phyloP scores from a whole-genome alignment of 2,797 vertebrate genomes.

The Gastrophryne carolinensis region DNA sequence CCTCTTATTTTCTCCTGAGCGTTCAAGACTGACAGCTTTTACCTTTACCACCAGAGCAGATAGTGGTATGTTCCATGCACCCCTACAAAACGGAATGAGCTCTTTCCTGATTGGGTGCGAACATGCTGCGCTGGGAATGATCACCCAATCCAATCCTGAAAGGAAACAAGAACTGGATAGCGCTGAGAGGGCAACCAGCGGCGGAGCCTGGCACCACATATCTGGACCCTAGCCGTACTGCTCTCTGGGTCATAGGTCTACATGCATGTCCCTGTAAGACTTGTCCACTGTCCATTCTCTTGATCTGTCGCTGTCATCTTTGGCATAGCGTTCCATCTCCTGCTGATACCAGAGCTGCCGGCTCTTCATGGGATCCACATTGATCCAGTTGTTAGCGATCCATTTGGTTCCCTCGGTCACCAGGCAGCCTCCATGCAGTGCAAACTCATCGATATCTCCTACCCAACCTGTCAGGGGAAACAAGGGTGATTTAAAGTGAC shows the following conservation, averaged over 20 bases:
- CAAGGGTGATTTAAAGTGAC: neutral
- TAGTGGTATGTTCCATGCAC: neutral
- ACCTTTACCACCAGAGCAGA: neutral
- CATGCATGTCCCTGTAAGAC: conserved; percentile 65
- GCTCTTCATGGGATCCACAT: conserved; percentile 89
- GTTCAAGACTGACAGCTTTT: neutral
- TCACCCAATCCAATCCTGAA: neutral
- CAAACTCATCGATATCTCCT: conserved; percentile 95
- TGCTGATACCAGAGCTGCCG: conserved; percentile 91
- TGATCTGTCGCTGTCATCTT: conserved; percentile 57
- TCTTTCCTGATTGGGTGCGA: neutral
- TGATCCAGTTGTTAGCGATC: conserved; percentile 99
- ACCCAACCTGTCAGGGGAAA: conserved; percentile 83
- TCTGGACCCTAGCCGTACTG: neutral
- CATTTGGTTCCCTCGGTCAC: conserved; percentile 93
- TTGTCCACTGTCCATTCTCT: conserved; percentile 73
- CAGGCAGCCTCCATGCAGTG: conserved; percentile 92
- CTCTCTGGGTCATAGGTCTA: conserved; percentile 65
- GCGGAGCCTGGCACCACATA: neutral
- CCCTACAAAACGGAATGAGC: neutral
- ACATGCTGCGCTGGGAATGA: neutral
- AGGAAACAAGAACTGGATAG: neutral
- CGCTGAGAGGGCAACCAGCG: conserved; percentile 1
- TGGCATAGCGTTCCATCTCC: conserved; percentile 71
- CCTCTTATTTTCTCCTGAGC: neutral